phyloP scores from a whole-genome alignment of 2,113 vertebrate species.

The Empidonax traillii region DNA sequence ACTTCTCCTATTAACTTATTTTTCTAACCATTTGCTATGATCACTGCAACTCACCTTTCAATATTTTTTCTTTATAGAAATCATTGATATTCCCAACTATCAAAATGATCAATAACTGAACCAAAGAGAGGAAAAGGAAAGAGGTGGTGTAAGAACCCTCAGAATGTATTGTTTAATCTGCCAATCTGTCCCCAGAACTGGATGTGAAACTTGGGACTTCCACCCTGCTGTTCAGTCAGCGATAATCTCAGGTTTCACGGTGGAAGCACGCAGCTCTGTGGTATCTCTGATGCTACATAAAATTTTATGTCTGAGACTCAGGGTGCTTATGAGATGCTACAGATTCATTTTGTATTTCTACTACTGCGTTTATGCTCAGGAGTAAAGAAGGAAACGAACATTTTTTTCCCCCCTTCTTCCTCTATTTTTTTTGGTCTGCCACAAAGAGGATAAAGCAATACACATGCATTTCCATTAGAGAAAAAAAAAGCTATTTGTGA shows the following conservation, averaged over 20 bases:
- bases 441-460: neutral
- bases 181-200: neutral
- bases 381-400: neutral
- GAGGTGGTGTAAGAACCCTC: neutral
- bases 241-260: neutral
- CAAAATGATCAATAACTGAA: neutral
- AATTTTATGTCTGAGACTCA: neutral
- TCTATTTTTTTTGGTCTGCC: neutral
- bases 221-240: neutral
- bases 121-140: neutral
- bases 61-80: neutral
- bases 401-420: neutral
- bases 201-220: neutral
- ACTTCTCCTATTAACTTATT: neutral
- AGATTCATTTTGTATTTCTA: neutral
- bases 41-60: neutral
- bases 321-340: neutral
- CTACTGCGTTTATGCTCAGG: neutral
- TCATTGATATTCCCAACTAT: neutral
- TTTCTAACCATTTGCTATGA: neutral
- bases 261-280: neutral
- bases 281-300: neutral
- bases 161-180: neutral
- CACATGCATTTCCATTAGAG: neutral
- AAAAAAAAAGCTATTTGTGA: neutral